Conservation (phyloP, 2,113 vertebrate genomes). For the Chrysochloris asiatica region DNA sequence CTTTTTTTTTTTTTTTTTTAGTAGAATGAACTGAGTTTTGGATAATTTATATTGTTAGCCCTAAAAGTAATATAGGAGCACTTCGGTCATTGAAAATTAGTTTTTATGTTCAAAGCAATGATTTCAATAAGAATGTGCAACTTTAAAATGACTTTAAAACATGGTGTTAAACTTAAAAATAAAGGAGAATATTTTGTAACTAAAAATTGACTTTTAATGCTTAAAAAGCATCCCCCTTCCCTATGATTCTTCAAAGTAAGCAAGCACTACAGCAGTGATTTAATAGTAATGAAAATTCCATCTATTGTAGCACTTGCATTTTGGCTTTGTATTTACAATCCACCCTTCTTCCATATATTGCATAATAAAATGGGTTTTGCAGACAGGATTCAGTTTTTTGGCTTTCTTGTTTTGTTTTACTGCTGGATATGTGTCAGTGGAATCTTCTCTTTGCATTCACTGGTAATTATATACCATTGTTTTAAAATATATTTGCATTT, state of each 20-base stretch:
- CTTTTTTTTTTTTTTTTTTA: background rate
- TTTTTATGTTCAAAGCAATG: background rate
- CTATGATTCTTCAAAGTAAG: constrained; percentile 71
- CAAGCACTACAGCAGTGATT: constrained; percentile 73
- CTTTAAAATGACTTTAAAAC: constrained; percentile 5
- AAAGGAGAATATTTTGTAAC: background rate
- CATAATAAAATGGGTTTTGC: constrained; percentile 82
- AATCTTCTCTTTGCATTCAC: constrained; percentile 68
- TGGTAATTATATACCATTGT: constrained; percentile 71
- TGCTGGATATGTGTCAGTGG: constrained; percentile 68
- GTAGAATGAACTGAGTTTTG: background rate
- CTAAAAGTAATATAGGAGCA: background rate
- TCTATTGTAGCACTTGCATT: constrained; percentile 73
- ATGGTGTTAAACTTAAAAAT: constrained; percentile 16
- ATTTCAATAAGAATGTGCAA: background rate
- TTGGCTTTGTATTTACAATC: constrained; percentile 67
- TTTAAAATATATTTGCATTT: constrained; percentile 77
- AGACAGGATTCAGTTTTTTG: constrained; percentile 72
- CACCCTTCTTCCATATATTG: constrained; percentile 73
- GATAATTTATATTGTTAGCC: background rate
- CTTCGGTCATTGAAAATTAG: background rate
- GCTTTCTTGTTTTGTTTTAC: constrained; percentile 29
- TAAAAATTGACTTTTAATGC: constrained; percentile 39
- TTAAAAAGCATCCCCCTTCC: constrained; percentile 62
- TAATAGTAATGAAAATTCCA: constrained; percentile 82